Conservation (phyloP, 2,888 invertebrate genomes). For the Gryllus longicercus region DNA sequence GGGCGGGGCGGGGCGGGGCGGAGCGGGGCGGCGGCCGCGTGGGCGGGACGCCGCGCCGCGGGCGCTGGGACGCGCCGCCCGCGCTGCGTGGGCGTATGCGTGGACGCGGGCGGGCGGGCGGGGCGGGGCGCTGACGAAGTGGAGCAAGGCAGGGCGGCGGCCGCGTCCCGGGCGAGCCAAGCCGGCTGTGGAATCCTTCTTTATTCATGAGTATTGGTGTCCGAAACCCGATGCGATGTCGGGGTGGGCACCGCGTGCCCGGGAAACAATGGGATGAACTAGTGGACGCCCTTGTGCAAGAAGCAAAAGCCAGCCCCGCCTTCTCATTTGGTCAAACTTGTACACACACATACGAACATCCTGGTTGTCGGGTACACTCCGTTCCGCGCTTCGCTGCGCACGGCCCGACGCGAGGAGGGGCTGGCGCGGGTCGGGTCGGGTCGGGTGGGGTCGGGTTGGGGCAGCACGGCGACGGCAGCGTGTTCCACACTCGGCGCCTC, state of each 20-base stretch:
- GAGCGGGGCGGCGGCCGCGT: not conserved
- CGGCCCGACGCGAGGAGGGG: not conserved
- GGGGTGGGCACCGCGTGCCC: conserved; percentile 17
- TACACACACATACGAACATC: conserved; percentile 1
- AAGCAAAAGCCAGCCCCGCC: conserved; percentile 4
- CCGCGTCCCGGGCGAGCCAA: not conserved
- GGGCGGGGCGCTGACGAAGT: not conserved
- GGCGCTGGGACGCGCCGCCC: not conserved
- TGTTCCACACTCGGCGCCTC: too few species aligned
- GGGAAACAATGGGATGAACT: conserved; percentile 17
- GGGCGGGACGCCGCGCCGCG: not conserved
- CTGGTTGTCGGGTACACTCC: not conserved
- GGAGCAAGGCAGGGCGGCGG: conserved; percentile 1
- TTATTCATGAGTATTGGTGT: conserved; percentile 17
- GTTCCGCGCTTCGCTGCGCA: not conserved
- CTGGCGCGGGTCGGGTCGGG: not conserved
- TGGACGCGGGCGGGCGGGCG: not conserved
- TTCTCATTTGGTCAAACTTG: conserved; percentile 17
- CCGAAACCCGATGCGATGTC: conserved; percentile 17
- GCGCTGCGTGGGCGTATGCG: not conserved
- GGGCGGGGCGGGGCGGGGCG: not conserved
- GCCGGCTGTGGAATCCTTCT: not conserved
- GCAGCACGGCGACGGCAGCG: too few species aligned
- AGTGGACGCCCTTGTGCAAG: conserved; percentile 17
- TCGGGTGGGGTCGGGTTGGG: too few species aligned